These are phyloP conservation scores for Drosophila punjabiensis DNA, from an alignment of 1,140 invertebrate species.

Conservation along the genomic window DNA sequence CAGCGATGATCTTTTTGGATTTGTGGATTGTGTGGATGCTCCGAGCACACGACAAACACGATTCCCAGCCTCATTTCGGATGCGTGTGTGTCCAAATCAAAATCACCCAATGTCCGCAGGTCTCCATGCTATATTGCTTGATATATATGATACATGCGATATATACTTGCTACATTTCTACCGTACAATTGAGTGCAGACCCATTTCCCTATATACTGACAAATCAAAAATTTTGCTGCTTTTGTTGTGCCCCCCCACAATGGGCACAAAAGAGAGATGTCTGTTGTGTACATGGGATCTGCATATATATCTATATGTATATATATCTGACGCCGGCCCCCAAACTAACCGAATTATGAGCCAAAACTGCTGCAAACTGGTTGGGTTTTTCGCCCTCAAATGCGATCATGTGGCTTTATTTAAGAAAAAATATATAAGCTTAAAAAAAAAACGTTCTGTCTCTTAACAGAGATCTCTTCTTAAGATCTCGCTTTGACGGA, in stretches of 20 bases:
- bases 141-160: background rate
- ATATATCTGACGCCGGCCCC: constrained; percentile 9
- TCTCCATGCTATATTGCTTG: background rate
- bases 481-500: background rate
- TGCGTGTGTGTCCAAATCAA: constrained; percentile 32
- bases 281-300: background rate
- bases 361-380: constrained; percentile 37
- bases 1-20: constrained; percentile 7
- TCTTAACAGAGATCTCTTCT: background rate
- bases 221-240: constrained; percentile 68
- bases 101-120: constrained; percentile 29
- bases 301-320: constrained; percentile 1
- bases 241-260: constrained; percentile 55
- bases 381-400: background rate
- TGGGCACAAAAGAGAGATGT: constrained; percentile 35
- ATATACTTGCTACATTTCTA: constrained; percentile 14
- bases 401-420: background rate
- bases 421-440: background rate
- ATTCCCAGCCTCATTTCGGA: constrained; percentile 11
- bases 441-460: background rate
- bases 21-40: background rate
- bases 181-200: constrained; percentile 74
- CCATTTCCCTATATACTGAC: constrained; percentile 78
- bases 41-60: constrained; percentile 5
- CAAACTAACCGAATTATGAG: constrained; percentile 34